Base-by-base conservation (phyloP, 1,140 invertebrate genomes). In the Phocides pigmalion region DNA sequence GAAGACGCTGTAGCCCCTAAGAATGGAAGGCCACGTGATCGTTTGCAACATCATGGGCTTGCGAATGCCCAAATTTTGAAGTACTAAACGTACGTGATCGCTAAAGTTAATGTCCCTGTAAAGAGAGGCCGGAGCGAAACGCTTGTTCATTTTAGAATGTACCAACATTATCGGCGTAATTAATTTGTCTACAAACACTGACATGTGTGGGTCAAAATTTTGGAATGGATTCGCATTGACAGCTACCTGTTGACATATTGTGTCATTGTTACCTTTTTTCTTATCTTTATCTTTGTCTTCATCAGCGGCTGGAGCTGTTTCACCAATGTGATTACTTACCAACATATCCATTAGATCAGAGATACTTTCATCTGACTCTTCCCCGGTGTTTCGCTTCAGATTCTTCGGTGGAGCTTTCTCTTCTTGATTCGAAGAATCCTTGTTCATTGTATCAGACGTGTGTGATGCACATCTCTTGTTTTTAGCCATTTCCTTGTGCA, bases 1-100 rank as follows among this genome's bases (percentile, higher is more conserved):
- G 44, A 92, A 87, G 1, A 89, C 64, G 61, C 92, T 92, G 28
- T 90, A 81, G 0, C 90, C 88, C 4, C 91, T 74, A 28, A 93
- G 70, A 56, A 93, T 84, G 4, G 85, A 82, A 20, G 76, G 68
- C 92, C 93, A 93, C 0, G 88, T 83, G 8, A 93, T 84, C 0
- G 80, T 81, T 62, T 93, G 93, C 14, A 93, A 47, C 54, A 76
- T 82, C 79, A 83, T 89, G 0, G 84, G 82, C 2, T 51, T 56
- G 12, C 72, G 62, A 5, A 91, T 16, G 0, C 37, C 61, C 73
- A 90, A 80, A 47, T 83, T 81, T 44, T 62, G 70, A 1, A 91
- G 62, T 8, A 72, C 66, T 0, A 74, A 49, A 50, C 81, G 74
- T 25, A 89, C 85, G 22, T 85, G 66, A 3, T 44, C 22, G 37